Base-by-base conservation (phyloP, 2,888 invertebrate genomes). In the Agrotis puta region DNA sequence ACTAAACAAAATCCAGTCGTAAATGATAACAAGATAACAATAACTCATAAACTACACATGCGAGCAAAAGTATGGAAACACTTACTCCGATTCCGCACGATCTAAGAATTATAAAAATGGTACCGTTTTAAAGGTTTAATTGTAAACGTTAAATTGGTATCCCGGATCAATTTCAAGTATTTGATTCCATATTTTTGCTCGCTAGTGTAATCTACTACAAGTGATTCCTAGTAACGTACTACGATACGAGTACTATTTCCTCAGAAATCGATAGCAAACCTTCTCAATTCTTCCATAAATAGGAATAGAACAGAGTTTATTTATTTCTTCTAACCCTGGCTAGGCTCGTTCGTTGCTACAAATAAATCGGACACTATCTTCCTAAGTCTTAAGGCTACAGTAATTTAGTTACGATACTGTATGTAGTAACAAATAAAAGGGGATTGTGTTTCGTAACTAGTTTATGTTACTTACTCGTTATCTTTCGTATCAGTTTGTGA, bases 301-400 rank as follows among this genome's bases (percentile, higher is more conserved):
- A 73, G 43, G 56, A 78, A 67, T 77, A 64, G 59, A 59, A 50
- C 22, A 20, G 39, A 39, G 14, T 58, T 67, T 56, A 59, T 73
- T 78, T 77, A 74, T 78, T 63, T 53, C 64, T 57, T 14, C 27
- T 33, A 47, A 45, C 45, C 54, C 50, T 3, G 24, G 13, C 53
- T 54, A 45, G 27, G 54, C 50, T 39, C 5, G 33, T 50, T 48
- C 39, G 62, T 67, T 56, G 58, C 63, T 56, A 43, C 53, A 73
- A 77, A 77, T 77, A 77, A 79, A 77, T 77, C 73, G 27, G 56
- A 48, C 68, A 64, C 68, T 77, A 78, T 77, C 77, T 67, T 22
- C 68, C 43, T 54, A 68, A 66, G 47, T 54, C 59, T 33, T 58
- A 77, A 62, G 39, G 65, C 24, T 62, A 48, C 61, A 45, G 78